These are phyloP conservation scores for Cerastis leucographa DNA, from an alignment of 2,888 invertebrate genomes.

Conservation along the genomic window DNA sequence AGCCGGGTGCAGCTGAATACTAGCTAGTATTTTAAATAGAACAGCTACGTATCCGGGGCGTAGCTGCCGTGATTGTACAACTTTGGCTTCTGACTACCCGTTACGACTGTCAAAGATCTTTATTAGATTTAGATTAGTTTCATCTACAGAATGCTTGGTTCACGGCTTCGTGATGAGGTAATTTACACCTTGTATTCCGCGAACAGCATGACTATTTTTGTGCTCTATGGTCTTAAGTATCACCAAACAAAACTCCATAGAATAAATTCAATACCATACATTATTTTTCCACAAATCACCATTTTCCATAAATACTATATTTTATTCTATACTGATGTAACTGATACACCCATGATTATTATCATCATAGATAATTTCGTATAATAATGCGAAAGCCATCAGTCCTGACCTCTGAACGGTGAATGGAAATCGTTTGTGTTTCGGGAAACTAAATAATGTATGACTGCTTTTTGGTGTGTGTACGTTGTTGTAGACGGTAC, in stretches of 20 bases:
- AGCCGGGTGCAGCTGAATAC: neutral
- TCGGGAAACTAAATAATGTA: slow-evolving; percentile 66
- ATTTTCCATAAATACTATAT: slow-evolving; percentile 26
- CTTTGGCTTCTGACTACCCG: neutral
- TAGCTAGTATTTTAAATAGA: neutral
- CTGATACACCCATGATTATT: slow-evolving; percentile 19
- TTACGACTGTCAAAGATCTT: neutral
- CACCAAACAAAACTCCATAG: neutral
- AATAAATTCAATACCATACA: neutral
- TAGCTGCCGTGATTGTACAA: neutral
- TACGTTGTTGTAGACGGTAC: slow-evolving; percentile 51
- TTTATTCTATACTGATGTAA: slow-evolving; percentile 23
- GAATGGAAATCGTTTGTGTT: slow-evolving; percentile 54
- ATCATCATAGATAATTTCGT: slow-evolving; percentile 46
- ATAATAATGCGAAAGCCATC: slow-evolving; percentile 31
- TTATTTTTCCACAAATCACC: slow-evolving; percentile 21
- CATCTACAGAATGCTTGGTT: too few relatives aligned
- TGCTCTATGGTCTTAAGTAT: neutral
- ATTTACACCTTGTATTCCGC: too few relatives aligned
- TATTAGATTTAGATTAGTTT: too few relatives aligned
- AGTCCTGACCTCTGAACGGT: slow-evolving; percentile 62
- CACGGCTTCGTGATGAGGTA: too few relatives aligned
- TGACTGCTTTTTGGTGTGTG: slow-evolving; percentile 53
- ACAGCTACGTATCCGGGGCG: neutral
- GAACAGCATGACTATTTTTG: neutral